Conservation (phyloP, 1,140 invertebrate species). For the Brachionus plicatilis region DNA sequence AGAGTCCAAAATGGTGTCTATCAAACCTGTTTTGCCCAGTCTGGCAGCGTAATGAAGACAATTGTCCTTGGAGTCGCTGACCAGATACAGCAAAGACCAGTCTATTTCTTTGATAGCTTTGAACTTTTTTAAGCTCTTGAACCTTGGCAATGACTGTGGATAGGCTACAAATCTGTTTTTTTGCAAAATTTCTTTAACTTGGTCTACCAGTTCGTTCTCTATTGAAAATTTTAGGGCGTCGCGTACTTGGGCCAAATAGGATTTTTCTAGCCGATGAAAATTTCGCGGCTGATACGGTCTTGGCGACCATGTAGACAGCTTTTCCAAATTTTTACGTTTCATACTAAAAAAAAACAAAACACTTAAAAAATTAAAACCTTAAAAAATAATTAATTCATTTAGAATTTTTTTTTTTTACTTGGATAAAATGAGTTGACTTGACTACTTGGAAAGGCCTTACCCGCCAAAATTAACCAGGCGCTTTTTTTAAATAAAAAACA, state of each 20-base stretch:
- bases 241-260: neutral
- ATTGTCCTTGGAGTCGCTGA: neutral
- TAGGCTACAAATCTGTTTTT: neutral
- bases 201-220: neutral
- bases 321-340: neutral
- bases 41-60: constrained; percentile 24
- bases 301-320: neutral
- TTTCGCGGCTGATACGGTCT: neutral
- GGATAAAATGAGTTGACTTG: neutral
- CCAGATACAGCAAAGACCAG: constrained; percentile 1
- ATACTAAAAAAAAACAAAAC: neutral
- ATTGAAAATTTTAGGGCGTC: neutral
- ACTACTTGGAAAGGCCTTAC: neutral
- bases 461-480: neutral
- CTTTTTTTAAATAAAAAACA: neutral
- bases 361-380: too few species aligned
- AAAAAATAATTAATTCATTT: neutral
- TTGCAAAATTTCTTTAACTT: neutral
- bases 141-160: neutral
- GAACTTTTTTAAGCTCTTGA: constrained; percentile 7
- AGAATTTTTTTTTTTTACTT: neutral
- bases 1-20: neutral
- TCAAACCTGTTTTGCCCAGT: neutral
- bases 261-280: neutral
- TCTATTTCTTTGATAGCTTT: constrained; percentile 11